Evolutionary conservation across 2,888 invertebrate species (phyloP), one percentile per base, ranked within the genome.

Genomic region (Lithophane leautieri): DNA sequence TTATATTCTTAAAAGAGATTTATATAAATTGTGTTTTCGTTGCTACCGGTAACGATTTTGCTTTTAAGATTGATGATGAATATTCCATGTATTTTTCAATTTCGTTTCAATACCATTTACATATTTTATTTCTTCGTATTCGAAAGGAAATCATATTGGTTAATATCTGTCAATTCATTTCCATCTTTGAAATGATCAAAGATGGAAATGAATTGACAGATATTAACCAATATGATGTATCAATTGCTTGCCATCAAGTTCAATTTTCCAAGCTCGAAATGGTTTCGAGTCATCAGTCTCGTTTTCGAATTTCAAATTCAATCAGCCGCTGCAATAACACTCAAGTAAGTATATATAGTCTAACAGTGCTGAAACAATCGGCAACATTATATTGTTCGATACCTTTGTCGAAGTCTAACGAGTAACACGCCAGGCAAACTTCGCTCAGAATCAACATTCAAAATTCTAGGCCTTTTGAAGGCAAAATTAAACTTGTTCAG

Each of bases 401-500:
- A 66, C 50, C 70, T 68, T 75, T 82, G 66, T 67, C 44, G 25
- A 62, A 83, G 56, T 61, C 58, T 70, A 73, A 81, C 69, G 47
- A 52, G 76, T 73, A 77, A 78, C 71, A 77, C 44, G 68, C 56
- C 66, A 72, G 63, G 28, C 74, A 77, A 78, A 78, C 58, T 85
- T 73, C 19, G 60, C 42, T 47, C 68, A 58, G 62, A 81, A 78
- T 78, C 81, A 81, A 80, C 75, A 78, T 83, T 81, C 67, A 82
- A 78, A 83, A 76, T 79, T 86, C 71, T 82, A 77, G 74, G 62
- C 73, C 68, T 75, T 79, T 85, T 77, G 70, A 79, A 79, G 76
- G 76, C 73, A 70, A 80, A 79, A 83, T 88, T 84, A 74, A 84
- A 82, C 78, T 86, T 81, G 78, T 73, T 81, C 81, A 77, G 68